Evolutionary conservation across 1,140 invertebrate genomes (phyloP), one percentile per base, ranked within the genome.

Genomic region (Drosophila biarmipes): DNA sequence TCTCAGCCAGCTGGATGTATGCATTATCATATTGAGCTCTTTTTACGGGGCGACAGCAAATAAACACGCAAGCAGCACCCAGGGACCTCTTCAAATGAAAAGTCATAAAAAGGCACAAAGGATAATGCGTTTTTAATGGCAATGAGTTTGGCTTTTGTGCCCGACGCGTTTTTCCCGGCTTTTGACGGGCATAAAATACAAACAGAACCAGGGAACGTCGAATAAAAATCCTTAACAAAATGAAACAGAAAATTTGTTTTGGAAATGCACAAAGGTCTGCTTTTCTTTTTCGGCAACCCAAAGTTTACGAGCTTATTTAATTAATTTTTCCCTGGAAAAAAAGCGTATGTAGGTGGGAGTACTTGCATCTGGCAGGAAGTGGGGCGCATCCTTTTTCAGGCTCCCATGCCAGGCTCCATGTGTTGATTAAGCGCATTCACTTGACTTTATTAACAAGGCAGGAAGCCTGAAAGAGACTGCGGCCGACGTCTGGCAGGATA

Each of bases 91-190:
- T 69, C 75, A 89, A 89, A 87, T 84, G 69, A 82, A 87, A 87
- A 87, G 79, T 82, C 81, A 87, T 87, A 87, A 87, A 87, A 86
- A 52, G 66, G 79, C 84, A 87, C 82, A 87, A 82, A 84, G 82
- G 84, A 87, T 87, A 87, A 87, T 87, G 82, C 79, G 82, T 89
- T 89, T 87, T 87, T 87, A 87, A 87, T 87, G 82, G 82, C 84
- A 89, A 87, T 62, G 84, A 87, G 79, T 77, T 87, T 76, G 84
- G 84, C 84, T 87, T 89, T 89, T 89, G 75, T 76, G 63, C 74
- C 46, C 66, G 54, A 17, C 58, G 42, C 51, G 49, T 78, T 78
- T 86, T 86, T 81, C 64, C 45, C 45, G 48, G 57, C 78, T 80
- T 68, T 78, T 78, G 62, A 59, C 58, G 63, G 49, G 63, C 21